phyloP scores from a whole-genome alignment of 2,113 vertebrate species.

The Asarcornis scutulata region DNA sequence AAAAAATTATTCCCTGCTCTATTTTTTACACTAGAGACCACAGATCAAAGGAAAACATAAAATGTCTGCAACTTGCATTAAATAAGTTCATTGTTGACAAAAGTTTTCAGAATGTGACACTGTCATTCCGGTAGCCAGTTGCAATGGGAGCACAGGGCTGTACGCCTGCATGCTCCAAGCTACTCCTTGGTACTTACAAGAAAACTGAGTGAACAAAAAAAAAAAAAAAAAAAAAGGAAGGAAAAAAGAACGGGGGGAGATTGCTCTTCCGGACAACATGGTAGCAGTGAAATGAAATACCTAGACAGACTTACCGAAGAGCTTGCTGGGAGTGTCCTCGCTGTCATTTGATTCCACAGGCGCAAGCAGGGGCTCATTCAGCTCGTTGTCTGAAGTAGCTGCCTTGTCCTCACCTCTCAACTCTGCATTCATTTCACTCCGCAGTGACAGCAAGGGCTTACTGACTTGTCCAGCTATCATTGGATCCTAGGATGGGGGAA shows the following conservation, averaged over 20 bases:
- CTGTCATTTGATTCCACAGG: slow-evolving; percentile 91
- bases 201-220: slow-evolving; percentile 16
- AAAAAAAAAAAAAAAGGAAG: not conserved
- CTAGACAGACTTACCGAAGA: slow-evolving; percentile 93
- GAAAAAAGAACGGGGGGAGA: not conserved
- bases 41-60: not conserved
- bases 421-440: slow-evolving; percentile 97
- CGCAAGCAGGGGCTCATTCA: slow-evolving; percentile 91
- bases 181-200: slow-evolving; percentile 27
- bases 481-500: slow-evolving; percentile 88
- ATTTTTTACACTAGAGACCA: not conserved
- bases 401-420: slow-evolving; percentile 95
- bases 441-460: slow-evolving; percentile 97
- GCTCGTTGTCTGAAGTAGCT: slow-evolving; percentile 94
- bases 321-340: slow-evolving; percentile 94
- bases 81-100: slow-evolving; percentile 51
- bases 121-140: not conserved
- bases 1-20: not conserved
- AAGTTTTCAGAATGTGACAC: slow-evolving; percentile 59
- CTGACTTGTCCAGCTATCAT: slow-evolving; percentile 99
- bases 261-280: slow-evolving; percentile 73
- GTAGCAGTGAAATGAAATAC: slow-evolving; percentile 79
- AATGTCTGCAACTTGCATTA: not conserved
- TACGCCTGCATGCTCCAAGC: not conserved
- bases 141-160: not conserved